These are phyloP conservation scores for Diuraphis noxia DNA, from an alignment of 1,140 invertebrate genomes.

Conservation along the genomic window DNA sequence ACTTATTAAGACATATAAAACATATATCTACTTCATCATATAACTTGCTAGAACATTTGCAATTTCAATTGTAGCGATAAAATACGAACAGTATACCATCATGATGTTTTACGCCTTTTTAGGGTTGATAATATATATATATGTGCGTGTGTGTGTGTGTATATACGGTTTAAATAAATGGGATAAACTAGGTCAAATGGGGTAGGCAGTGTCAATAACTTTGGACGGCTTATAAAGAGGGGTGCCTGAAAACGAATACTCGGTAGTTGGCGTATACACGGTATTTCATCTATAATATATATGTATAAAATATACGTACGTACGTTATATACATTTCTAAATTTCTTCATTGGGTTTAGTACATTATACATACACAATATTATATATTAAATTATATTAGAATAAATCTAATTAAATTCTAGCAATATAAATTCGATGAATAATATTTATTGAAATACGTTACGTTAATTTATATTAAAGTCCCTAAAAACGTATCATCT, in stretches of 20 bases:
- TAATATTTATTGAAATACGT: background rate
- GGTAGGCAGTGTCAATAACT: slow-evolving; percentile 28
- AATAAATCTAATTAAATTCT: background rate
- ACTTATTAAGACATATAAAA: too few relatives aligned
- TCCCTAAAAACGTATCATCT: too few relatives aligned
- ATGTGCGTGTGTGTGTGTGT: background rate
- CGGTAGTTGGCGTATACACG: background rate
- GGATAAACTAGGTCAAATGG: slow-evolving; percentile 26
- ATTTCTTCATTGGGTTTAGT: background rate
- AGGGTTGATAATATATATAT: background rate
- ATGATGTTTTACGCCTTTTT: background rate
- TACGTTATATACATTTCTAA: background rate
- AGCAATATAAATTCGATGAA: background rate
- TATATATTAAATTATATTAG: background rate
- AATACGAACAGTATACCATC: background rate
- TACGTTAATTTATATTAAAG: too few relatives aligned
- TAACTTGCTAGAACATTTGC: background rate
- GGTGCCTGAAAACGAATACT: background rate
- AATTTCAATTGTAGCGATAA: background rate
- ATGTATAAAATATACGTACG: background rate
- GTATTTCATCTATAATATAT: background rate
- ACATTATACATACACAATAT: background rate
- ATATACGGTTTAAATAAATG: slow-evolving; percentile 6
- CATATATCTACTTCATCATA: background rate
- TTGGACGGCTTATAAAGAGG: slow-evolving; percentile 2